Conservation (phyloP, 1,140 invertebrate species). For the Luehdorfia chinensis region DNA sequence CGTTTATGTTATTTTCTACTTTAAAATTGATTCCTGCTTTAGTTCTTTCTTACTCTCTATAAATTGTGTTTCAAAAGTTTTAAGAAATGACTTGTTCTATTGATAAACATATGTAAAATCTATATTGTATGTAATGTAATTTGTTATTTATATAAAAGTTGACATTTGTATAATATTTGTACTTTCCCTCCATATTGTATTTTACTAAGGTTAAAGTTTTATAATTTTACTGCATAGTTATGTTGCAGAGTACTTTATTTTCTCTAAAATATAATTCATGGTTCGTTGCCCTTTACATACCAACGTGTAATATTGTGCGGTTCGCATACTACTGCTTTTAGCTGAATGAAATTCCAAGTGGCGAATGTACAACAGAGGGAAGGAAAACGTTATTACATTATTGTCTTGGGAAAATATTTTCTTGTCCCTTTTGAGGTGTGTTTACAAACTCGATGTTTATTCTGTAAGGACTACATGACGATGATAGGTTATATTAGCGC, state of each 20-base stretch:
- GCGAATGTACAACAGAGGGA: conserved; percentile 9
- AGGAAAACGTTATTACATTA: conserved; percentile 13
- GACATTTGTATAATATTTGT: no score
- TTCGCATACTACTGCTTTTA: conserved; percentile 36
- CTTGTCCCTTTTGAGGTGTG: background rate
- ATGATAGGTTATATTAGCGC: background rate
- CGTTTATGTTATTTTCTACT: no score
- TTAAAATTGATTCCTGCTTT: no score
- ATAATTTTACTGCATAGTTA: no score
- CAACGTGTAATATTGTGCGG: conserved; percentile 1
- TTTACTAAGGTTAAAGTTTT: no score
- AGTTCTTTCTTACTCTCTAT: no score
- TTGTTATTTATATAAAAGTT: no score
- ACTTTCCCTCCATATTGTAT: no score
- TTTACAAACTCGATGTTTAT: background rate
- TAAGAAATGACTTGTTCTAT: no score
- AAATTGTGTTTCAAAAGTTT: no score
- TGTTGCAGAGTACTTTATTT: conserved; percentile 5
- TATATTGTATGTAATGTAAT: no score
- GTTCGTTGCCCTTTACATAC: conserved; percentile 9
- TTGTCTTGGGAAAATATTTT: conserved; percentile 15
- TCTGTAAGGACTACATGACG: background rate
- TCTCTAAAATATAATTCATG: background rate
- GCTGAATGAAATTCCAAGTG: conserved; percentile 43
- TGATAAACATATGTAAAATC: no score